Percentiles rank a stretch among this genome's conserved stretches.
phyloP scores from a whole-genome alignment of 2,113 vertebrate species.

The Egretta garzetta region DNA sequence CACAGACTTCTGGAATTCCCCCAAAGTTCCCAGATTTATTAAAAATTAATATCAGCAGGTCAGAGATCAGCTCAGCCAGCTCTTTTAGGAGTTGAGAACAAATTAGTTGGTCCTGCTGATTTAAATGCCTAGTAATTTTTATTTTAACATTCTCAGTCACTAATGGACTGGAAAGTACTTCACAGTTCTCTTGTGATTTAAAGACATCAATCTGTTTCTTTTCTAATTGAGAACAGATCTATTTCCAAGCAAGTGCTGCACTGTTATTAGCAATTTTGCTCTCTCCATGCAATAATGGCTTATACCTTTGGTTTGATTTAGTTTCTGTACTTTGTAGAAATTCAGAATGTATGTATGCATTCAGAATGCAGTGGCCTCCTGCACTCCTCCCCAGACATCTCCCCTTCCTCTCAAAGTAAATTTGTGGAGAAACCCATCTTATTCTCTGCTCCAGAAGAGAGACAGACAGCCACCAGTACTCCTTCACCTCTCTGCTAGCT shows the following conservation, averaged over 20 bases:
- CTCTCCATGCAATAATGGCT: not conserved
- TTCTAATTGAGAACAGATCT: constrained; percentile 26
- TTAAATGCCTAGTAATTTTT: constrained; percentile 50
- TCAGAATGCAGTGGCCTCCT: not conserved
- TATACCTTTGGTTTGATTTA: not conserved
- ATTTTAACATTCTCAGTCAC: constrained; percentile 33
- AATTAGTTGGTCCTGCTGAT: constrained; percentile 15
- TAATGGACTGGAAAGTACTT: constrained; percentile 57
- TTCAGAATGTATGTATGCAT: not conserved
- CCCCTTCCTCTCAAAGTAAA: not conserved
- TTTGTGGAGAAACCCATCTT: not conserved
- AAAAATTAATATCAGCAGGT: constrained; percentile 16
- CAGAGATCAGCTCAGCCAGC: constrained; percentile 49
- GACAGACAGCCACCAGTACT: not conserved
- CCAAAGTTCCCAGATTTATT: constrained; percentile 42
- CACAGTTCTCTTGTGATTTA: constrained; percentile 17
- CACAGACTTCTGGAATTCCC: constrained; percentile 14
- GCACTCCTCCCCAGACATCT: not conserved
- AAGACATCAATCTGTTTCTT: constrained; percentile 24
- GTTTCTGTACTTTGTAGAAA: not conserved
- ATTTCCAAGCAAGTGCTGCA: not conserved
- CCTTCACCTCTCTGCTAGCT: not conserved
- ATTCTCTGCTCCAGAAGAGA: not conserved
- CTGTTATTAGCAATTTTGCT: not conserved
- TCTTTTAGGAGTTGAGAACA: constrained; percentile 30